Evolutionary conservation across 2,888 invertebrate species (phyloP).

Genomic region (Parelbella ahira): DNA sequence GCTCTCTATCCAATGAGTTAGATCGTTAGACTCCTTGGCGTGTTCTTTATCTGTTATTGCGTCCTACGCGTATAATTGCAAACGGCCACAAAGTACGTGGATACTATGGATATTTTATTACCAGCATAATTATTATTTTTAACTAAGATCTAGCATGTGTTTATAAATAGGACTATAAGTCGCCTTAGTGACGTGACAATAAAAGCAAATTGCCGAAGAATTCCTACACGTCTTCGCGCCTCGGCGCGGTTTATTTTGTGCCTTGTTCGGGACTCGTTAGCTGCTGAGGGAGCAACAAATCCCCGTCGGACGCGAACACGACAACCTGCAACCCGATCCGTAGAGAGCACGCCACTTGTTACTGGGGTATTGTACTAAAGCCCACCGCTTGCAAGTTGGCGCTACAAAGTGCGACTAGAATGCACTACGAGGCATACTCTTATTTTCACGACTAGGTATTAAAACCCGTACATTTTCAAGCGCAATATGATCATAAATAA

Average conservation of each 20-base stretch:
- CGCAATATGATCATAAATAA: too few relatives aligned
- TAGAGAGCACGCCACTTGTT: conserved; percentile 23
- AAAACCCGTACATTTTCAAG: too few relatives aligned
- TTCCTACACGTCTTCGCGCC: conserved; percentile 22
- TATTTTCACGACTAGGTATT: conserved; percentile 1
- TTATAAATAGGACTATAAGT: too few relatives aligned
- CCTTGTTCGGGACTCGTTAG: conserved; percentile 48
- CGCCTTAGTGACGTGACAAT: conserved; percentile 23
- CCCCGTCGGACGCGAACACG: conserved; percentile 47
- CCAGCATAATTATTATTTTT: too few relatives aligned
- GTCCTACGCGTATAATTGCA: conserved; percentile 5
- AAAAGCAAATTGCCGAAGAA: conserved; percentile 27
- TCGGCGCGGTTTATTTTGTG: conserved; percentile 31
- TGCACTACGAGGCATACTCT: background rate
- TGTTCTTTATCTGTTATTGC: conserved; percentile 3
- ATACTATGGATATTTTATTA: too few relatives aligned
- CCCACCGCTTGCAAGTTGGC: conserved; percentile 3
- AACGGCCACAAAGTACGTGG: background rate
- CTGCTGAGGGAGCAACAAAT: conserved; percentile 49
- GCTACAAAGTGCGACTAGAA: background rate
- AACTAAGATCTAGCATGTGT: too few relatives aligned
- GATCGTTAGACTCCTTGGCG: conserved; percentile 1
- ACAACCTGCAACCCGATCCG: conserved; percentile 52
- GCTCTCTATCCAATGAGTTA: conserved; percentile 17
- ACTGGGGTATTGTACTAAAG: conserved; percentile 18